Evolutionary conservation across 2,113 vertebrate species (phyloP), one percentile per base, ranked within the genome.

Genomic region (Gallinago paraguaiae): DNA sequence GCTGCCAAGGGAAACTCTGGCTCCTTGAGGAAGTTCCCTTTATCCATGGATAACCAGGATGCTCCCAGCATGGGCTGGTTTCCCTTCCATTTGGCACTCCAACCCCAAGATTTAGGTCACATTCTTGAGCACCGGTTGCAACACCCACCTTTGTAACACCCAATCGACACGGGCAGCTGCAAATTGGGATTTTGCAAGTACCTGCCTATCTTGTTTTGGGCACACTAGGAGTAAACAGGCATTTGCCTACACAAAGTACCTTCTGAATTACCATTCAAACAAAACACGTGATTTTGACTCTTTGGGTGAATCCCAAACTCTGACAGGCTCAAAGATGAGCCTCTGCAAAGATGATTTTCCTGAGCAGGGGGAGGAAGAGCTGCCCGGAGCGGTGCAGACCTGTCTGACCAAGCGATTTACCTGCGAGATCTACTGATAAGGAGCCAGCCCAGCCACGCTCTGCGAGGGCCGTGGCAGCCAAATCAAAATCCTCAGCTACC

Each of bases 181-280:
- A 22, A 39, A 51, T 0, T 3, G 86, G 57, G 82, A 25, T 94
- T 93, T 92, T 81, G 94, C 94, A 95, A 93, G 11, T 27, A 78
- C 91, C 88, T 87, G 96, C 92, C 78, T 39, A 61, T 75, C 91
- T 70, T 17, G 92, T 82, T 82, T 57, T 7, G 65, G 46, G 41
- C 5, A 1, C 0, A 3, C 28, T 7, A 12, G 46, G 56, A 76
- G 67, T 9, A 41, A 88, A 13, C 35, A 24, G 30, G 76, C 25
- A 31, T 43, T 86, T 89, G 76, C 76, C 81, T 59, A 80, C 77
- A 7, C 48, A 7, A 37, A 71, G n/a, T 5, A 17, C 27, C 67
- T 48, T 0, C 1, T 10, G 43, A 68, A n/a, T 27, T 9, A 11
- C 35, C 45, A n/a, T 3, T 15, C 28, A 18, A 67, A 48, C 25